Evolutionary conservation across 2,888 invertebrate species (phyloP).

Genomic region (Drosophila nr. medialis): DNA sequence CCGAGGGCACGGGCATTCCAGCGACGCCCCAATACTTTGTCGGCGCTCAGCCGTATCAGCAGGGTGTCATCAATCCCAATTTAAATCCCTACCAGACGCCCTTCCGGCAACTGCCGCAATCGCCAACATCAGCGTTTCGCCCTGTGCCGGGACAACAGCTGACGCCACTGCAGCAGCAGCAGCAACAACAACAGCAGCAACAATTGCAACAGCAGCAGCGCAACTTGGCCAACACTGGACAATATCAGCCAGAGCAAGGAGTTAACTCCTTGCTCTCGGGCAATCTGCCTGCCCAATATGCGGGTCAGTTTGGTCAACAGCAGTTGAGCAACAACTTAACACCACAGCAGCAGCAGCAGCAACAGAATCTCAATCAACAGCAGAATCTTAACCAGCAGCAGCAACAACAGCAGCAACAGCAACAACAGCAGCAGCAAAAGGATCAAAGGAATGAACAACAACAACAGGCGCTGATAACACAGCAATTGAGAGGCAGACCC

Average conservation of each 20-base stretch:
- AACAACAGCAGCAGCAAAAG: constrained; percentile 77
- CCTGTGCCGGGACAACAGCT: constrained; percentile 76
- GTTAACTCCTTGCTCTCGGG: constrained; percentile 69
- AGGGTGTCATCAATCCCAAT: constrained; percentile 80
- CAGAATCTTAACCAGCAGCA: constrained; percentile 63
- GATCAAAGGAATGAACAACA: constrained; percentile 75
- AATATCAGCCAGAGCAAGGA: constrained; percentile 81
- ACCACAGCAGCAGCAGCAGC: constrained; percentile 61
- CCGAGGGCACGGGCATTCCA: constrained; percentile 84
- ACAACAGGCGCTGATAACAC: constrained; percentile 79
- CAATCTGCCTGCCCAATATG: constrained; percentile 57
- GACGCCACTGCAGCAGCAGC: constrained; percentile 78
- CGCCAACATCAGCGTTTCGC: constrained; percentile 65
- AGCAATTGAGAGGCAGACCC: constrained; percentile 82
- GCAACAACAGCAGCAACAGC: constrained; percentile 57
- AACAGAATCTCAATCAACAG: constrained; percentile 67
- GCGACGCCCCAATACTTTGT: constrained; percentile 82
- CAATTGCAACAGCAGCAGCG: constrained; percentile 70
- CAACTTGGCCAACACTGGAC: constrained; percentile 75
- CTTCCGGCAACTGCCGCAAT: constrained; percentile 73
- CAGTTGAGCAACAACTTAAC: constrained; percentile 50
- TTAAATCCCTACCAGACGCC: constrained; percentile 83
- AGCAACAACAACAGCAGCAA: constrained; percentile 70
- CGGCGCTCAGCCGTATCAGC: constrained; percentile 78
- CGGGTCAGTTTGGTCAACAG: constrained; percentile 71